These are phyloP conservation scores for Barnardius zonarius DNA, from an alignment of 2,113 vertebrate species.

Conservation along the genomic window DNA sequence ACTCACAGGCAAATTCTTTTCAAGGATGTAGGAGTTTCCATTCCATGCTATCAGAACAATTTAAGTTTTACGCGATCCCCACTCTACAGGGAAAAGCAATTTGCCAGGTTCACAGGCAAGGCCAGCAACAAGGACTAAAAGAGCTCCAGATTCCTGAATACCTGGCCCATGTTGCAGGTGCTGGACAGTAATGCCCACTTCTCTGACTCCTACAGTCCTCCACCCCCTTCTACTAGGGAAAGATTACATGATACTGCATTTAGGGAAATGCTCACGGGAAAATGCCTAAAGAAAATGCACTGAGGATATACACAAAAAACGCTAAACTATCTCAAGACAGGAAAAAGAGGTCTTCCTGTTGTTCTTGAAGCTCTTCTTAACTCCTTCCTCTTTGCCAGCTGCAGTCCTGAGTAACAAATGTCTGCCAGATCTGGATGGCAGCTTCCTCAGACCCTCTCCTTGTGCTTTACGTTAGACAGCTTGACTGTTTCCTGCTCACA, in stretches of 20 bases:
- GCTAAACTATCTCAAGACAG: not conserved
- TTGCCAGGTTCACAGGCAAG: not conserved
- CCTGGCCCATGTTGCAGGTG: not conserved
- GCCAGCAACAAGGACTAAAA: not conserved
- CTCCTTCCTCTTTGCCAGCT: not conserved
- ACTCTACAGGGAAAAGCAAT: not conserved
- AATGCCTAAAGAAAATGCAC: conserved; percentile 8
- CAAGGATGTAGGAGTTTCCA: not conserved
- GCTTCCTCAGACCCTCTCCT: conserved; percentile 75
- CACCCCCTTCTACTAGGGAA: not conserved
- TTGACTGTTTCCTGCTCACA: conserved; percentile 75
- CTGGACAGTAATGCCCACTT: not conserved
- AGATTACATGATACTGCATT: not conserved
- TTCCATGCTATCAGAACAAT: not conserved
- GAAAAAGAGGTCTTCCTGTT: not conserved
- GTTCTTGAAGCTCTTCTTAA: conserved; percentile 23
- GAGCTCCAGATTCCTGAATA: not conserved
- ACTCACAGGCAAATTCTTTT: not conserved
- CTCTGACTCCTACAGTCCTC: not conserved
- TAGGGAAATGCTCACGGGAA: not conserved
- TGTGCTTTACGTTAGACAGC: conserved; percentile 81
- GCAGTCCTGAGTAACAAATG: conserved; percentile 49
- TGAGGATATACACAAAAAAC: not conserved
- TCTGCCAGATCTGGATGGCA: not conserved
- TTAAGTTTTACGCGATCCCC: not conserved